Evolutionary conservation across 2,888 invertebrate genomes (phyloP), one percentile per base, ranked within the genome.

Genomic region (Eremobia ochroleuca): DNA sequence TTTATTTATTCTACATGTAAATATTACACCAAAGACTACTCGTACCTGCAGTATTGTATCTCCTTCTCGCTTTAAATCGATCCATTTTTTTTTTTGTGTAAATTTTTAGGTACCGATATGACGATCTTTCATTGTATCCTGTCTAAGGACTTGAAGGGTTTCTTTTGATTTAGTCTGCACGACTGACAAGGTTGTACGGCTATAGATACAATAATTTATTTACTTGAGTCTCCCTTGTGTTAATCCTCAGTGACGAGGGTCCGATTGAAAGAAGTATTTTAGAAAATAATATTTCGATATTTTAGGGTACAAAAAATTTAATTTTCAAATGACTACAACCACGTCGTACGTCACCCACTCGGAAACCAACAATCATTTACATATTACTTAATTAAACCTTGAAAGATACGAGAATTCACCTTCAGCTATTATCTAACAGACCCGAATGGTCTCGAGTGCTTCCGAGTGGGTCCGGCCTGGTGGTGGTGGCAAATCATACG

Each of bases 331-430:
- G n/a, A 13, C 15, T 55, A 28, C 34, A n/a, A 58, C n/a, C 37
- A 43, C 40, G 52, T 67, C 40, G 55, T 58, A 55, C 71, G 52
- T 69, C 68, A 28, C 37, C 49, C 34, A 73, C 52, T 40, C 59
- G 62, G 61, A 81, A 64, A 49, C 28, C n/a, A 55, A 34, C 40
- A 62, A 70, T 71, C 28, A 65, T 64, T 73, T 49, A 59, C 72
- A 61, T 73, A 79, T 64, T 58, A 72, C 62, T 59, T 70, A 67
- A 58, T 67, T 66, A 55, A 72, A 82, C 82, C 85, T 81, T 85
- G 67, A 31, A 40, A 66, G 55, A 71, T 46, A 49, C 71, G 37
- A 70, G 58, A 71, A 15, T 31, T 73, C 61, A 74, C 77, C 77
- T 83, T 65, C 70, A 37, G n/a, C 11, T 66, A 28, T 85, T 81